Evolutionary conservation across 2,797 vertebrate species (phyloP).

Genomic region (Perodicticus potto): DNA sequence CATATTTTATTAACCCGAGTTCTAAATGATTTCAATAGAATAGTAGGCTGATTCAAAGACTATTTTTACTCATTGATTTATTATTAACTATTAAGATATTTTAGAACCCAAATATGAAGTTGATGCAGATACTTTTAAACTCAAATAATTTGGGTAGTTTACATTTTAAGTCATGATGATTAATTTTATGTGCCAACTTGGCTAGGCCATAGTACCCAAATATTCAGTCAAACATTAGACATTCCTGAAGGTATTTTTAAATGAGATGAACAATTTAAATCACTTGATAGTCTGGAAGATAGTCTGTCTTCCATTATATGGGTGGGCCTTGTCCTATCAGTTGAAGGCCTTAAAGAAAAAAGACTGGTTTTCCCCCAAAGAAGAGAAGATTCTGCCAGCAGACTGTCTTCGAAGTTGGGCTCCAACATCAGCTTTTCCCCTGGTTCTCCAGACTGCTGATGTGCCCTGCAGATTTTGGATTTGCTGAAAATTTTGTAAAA

Average conservation of each 20-base stretch:
- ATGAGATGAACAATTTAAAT: neutral
- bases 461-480: neutral
- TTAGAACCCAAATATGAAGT: neutral
- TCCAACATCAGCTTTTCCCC: neutral
- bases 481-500: neutral
- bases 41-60: neutral
- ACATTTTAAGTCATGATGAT: neutral
- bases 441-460: neutral
- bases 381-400: neutral
- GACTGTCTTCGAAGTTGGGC: neutral
- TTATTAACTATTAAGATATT: neutral
- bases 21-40: constrained; percentile 8
- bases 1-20: neutral
- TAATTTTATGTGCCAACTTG: neutral
- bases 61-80: neutral
- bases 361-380: neutral
- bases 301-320: neutral
- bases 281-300: neutral
- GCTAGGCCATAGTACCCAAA: neutral
- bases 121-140: neutral
- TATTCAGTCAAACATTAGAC: neutral
- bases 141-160: neutral
- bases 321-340: neutral
- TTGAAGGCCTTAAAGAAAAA: neutral
- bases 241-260: neutral